These are phyloP conservation scores for Euphonia xanthogaster DNA, from an alignment of 2,797 vertebrate species.

Conservation along the genomic window DNA sequence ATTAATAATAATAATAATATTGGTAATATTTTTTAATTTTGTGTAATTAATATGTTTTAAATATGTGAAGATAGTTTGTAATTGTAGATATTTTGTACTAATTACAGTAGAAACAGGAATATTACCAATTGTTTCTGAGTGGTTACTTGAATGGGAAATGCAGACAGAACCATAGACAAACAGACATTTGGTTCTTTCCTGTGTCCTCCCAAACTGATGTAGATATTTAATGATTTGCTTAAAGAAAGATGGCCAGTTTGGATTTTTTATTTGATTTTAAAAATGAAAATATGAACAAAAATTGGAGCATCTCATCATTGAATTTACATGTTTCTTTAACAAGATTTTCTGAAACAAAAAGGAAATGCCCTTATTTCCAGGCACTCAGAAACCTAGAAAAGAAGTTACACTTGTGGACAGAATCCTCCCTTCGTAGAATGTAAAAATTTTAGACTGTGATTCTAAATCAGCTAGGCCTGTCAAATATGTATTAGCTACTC, in stretches of 20 bases:
- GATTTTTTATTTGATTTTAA: not conserved
- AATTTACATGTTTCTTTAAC: not conserved
- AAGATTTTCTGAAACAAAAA: not conserved
- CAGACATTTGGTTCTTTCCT: not conserved
- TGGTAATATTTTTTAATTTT: not conserved
- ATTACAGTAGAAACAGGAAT: not conserved
- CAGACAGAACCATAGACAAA: not conserved
- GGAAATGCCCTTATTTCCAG: not conserved
- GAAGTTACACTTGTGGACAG: not conserved
- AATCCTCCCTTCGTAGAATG: not conserved
- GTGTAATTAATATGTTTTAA: not conserved
- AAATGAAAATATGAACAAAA: not conserved
- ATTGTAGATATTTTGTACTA: not conserved
- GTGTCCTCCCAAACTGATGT: not conserved
- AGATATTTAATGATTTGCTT: not conserved
- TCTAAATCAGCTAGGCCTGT: not conserved
- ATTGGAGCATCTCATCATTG: not conserved
- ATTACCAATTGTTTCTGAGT: not conserved
- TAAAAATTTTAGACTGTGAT: not conserved
- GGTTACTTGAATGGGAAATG: not conserved
- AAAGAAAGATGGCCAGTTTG: not conserved
- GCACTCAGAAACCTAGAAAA: not conserved
- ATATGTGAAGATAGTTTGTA: not conserved
- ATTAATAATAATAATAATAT: not conserved
- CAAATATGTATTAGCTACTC: not conserved